A percentile compares a stretch with the other conserved stretches of the same genome.
phyloP scores from a whole-genome alignment of 2,888 invertebrate species.

The Leptopterna dolabrata region DNA sequence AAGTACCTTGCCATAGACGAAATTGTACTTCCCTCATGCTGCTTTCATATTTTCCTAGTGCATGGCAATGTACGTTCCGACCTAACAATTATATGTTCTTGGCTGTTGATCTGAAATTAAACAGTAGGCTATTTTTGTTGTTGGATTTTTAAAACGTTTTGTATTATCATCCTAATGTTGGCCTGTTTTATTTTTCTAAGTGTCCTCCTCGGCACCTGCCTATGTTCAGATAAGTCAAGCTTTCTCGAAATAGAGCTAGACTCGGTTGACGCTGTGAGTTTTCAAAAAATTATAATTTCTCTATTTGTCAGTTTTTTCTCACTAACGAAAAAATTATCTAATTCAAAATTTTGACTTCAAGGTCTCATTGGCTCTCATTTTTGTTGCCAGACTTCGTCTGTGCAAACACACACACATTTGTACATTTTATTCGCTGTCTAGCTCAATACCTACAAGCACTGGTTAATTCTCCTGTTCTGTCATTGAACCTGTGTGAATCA shows the following conservation, averaged over 20 bases:
- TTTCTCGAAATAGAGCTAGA: slow-evolving; percentile 32
- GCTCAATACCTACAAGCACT: too few species aligned
- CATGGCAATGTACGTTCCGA: too few species aligned
- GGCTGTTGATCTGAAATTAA: too few species aligned
- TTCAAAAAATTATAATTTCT: not conserved
- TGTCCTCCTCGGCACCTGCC: slow-evolving; percentile 30
- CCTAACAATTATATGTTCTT: too few species aligned
- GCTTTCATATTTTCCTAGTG: too few species aligned
- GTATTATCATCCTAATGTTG: not conserved
- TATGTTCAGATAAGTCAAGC: slow-evolving; percentile 47
- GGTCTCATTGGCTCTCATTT: not conserved
- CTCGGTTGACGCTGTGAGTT: slow-evolving; percentile 25
- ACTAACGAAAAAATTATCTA: not conserved
- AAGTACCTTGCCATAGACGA: too few species aligned
- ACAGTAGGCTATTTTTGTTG: not conserved
- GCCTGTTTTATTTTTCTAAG: slow-evolving; percentile 37
- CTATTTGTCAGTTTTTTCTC: not conserved
- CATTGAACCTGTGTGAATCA: too few species aligned
- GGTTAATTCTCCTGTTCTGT: too few species aligned
- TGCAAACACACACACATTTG: too few species aligned
- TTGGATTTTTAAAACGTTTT: not conserved
- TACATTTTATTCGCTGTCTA: too few species aligned
- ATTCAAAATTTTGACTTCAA: not conserved
- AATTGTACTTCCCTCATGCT: too few species aligned
- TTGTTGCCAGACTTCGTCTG: too few species aligned